Base-by-base conservation (phyloP, 2,888 invertebrate species). In the Ormyrus labotus region DNA sequence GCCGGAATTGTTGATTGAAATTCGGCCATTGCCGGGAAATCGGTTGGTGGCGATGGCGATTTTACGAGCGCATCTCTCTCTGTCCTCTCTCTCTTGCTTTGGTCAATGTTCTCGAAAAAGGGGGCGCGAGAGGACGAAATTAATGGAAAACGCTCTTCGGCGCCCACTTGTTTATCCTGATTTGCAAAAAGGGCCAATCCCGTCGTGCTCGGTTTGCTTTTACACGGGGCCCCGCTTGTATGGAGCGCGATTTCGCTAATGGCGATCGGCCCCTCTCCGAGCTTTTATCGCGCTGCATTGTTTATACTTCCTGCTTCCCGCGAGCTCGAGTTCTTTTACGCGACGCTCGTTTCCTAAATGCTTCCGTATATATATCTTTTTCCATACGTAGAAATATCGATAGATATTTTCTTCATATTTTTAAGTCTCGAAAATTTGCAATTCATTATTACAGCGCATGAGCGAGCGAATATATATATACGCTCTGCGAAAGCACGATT, bases 141-240 rank as follows among this genome's bases (percentile, higher is more conserved):
- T 69, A 79, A 73, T 79, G 72, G 55, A 78, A 68, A 77, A 69
- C 55, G 53, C n/a, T 8, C 9, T 50, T 4, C 45, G 8, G 11
- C 53, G 5, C 64, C 68, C 70, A 61, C 73, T 73, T 77, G 77
- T 81, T 77, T 77, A 77, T 70, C 58, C 77, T 70, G 68, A 81
- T 81, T 81, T 63, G 64, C 53, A 60, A 64, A 51, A 71, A 68
- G 51, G 67, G 45, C 34, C 60, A 63, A 68, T 71, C n/a, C 19
- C 19, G 47, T 70, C 50, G 48, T 55, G 65, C 65, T 71, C 47
- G 73, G 79, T 69, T 65, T 50, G 64, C 64, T 68, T 70, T 64
- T 70, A 70, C 61, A 70, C 50, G 60, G 53, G 13, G 6, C 47
- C n/a, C 47, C n/a, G 72, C 34, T 19, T 53, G 1, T 55, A 11